Evolutionary conservation across 1,140 invertebrate genomes (phyloP), one percentile per base, ranked within the genome.

Genomic region (Druon quercuslanigerum): DNA sequence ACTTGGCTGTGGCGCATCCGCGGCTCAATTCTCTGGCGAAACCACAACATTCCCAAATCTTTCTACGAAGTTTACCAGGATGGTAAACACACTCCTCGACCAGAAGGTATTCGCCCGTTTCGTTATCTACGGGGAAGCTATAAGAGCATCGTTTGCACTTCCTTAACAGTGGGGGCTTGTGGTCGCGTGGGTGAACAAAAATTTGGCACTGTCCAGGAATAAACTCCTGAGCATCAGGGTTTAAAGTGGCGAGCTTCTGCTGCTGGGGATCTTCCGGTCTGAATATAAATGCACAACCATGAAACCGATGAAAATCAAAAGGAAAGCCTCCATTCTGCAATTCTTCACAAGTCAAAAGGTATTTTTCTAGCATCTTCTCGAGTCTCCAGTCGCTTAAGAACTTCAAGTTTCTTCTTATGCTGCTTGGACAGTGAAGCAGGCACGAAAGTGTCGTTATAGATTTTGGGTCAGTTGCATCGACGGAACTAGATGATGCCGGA

Each of bases 11-110:
- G 54, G 92, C 92, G 87, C 96, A 97, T 14, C 0, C 54, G 4
- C n/a, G 51, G 40, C 52, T 79, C 76, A 0, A 96, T 96, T 11
- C 82, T 78, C 0, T 92, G 19, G 85, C 82, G 71, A 78, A 33
- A 79, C 77, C 17, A 79, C 94, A 95, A 82, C 94, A 95, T 0
- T 91, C 88, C 87, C 92, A 93, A 11, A 87, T 0, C 71, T 83
- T 87, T 84, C 57, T 87, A 54, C 83, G 83, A 50, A 94, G 83
- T 78, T 95, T 95, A 6, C 96, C 97, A 93, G 95, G 97, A 86
- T 98, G 97, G 86, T 97, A 96, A 0, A 92, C 72, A 90, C 97
- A 98, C 17, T 93, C 89, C 60, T 97, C 95, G 46, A 93, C 87
- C 0, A 92, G 92, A 5, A 95, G 81, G 85, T 96, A 96, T 79